A percentile compares a stretch with the other conserved stretches of the same genome.
These are phyloP conservation scores for Thamnophis sirtalis DNA, from an alignment of 2,113 vertebrate species.

Conservation along the genomic window DNA sequence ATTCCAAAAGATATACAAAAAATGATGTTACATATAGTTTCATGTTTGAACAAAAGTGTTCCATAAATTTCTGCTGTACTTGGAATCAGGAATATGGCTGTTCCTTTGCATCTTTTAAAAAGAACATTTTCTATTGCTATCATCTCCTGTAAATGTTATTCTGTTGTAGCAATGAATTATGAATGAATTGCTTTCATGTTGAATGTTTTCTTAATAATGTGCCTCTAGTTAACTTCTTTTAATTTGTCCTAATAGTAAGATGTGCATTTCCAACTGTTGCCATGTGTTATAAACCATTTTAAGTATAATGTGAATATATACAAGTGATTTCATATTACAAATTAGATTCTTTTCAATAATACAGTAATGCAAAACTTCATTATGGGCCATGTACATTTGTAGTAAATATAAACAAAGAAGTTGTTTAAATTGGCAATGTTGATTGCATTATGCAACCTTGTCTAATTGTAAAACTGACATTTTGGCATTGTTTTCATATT, in stretches of 20 bases:
- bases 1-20: too few species aligned
- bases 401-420: not conserved
- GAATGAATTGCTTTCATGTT: not conserved
- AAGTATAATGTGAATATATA: not conserved
- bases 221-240: not conserved
- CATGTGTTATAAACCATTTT: not conserved
- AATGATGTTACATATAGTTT: too few species aligned
- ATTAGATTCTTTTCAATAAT: not conserved
- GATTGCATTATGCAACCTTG: not conserved
- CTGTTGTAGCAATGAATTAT: not conserved
- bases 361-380: not conserved
- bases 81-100: not conserved
- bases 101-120: not conserved
- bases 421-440: not conserved
- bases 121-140: not conserved
- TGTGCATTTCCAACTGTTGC: not conserved
- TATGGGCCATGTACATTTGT: not conserved
- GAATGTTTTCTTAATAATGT: not conserved
- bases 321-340: not conserved
- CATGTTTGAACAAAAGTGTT: too few species aligned
- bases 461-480: not conserved
- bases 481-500: constrained; percentile 22
- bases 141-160: not conserved
- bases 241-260: not conserved
- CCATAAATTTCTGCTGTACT: not conserved